Evolutionary conservation across 2,888 invertebrate species (phyloP), one percentile per base, ranked within the genome.

Genomic region (Tinea trinotella): DNA sequence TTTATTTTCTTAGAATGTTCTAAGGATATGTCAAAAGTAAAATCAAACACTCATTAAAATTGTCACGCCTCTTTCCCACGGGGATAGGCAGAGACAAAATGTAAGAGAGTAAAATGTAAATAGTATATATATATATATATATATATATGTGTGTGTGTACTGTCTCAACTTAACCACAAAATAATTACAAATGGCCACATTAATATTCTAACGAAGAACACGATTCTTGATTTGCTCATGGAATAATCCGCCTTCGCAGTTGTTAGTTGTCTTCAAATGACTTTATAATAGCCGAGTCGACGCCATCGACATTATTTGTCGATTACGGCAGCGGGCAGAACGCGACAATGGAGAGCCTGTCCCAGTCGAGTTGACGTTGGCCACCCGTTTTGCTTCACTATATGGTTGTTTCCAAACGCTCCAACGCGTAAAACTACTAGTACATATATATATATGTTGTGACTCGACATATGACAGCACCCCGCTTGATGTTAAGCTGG

Each of bases 241-340:
- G 63, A 63, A 61, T 64, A 64, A 64, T 61, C 61, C 61, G 62
- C 65, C 61, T 64, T 58, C 62, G 70, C 69, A 71, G 76, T 73
- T 70, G 67, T 60, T 24, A 35, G 53, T 61, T 64, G 67, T 68
- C 73, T 70, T 74, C 78, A 78, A 81, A 81, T 70, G 79, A 75
- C 75, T 73, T 78, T 79, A 75, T 82, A 80, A 81, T 81, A 71
- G 69, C 50, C 50, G 62, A 64, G 62, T 59, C 62, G 65, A 64
- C 68, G 69, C 19, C 44, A 44, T 64, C 70, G 74, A 68, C 72
- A 81, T 81, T 82, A 82, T 82, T 77, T 81, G 74, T 74, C 78
- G 74, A 82, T 82, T 82, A 82, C 62, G 63, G 60, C 64, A 44
- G 56, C 49, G 24, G 18, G 52, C 56, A 9, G 52, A 53, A 53